A percentile compares a stretch with the other conserved stretches of the same genome.
These are phyloP conservation scores for Sebastolobus alascanus DNA, from an alignment of 2,797 vertebrate species.

Conservation along the genomic window DNA sequence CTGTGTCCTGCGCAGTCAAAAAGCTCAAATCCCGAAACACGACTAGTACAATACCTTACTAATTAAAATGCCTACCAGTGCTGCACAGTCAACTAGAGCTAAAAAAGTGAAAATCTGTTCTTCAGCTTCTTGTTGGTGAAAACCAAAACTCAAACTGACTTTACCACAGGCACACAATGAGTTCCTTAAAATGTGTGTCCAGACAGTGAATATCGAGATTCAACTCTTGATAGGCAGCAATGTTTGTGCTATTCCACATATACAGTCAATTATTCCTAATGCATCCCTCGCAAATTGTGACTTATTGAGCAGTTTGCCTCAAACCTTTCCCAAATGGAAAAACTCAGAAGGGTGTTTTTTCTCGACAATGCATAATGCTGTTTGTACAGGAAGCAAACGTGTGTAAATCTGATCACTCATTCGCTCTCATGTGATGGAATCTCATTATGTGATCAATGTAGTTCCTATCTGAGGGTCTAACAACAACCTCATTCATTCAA, in stretches of 20 bases:
- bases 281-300: slow-evolving; percentile 2
- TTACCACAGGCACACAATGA: not conserved
- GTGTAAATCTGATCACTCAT: not conserved
- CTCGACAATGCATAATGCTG: not conserved
- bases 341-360: slow-evolving; percentile 3
- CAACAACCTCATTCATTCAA: not conserved
- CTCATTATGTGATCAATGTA: not conserved
- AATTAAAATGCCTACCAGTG: not conserved
- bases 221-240: not conserved
- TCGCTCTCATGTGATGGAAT: not conserved
- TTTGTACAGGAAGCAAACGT: not conserved
- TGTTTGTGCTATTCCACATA: not conserved
- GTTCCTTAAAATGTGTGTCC: not conserved
- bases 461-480: not conserved
- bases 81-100: slow-evolving; percentile 5
- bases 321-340: slow-evolving; percentile 2
- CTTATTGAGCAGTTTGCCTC: slow-evolving; percentile 13
- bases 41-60: not conserved
- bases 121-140: not conserved
- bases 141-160: not conserved
- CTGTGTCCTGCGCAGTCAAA: not conserved
- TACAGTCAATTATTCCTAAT: slow-evolving; percentile 1
- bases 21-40: not conserved
- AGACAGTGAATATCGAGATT: not conserved
- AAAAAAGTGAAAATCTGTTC: slow-evolving; percentile 12